Conservation (phyloP, 2,888 invertebrate species). For the Cyrtodaria siliqua region DNA sequence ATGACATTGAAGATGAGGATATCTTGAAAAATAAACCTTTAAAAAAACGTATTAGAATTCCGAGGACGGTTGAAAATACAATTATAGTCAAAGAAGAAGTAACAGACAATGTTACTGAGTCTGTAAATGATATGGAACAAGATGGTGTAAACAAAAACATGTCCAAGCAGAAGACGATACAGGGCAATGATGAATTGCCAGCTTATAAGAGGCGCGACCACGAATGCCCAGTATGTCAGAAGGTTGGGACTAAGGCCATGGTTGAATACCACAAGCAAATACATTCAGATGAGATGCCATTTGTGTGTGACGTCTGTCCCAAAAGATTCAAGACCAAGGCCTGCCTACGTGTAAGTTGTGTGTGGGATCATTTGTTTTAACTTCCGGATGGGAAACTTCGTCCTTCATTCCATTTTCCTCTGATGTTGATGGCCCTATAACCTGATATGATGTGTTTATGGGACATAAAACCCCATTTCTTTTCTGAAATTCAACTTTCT, state of each 20-base stretch:
- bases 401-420: too few species aligned
- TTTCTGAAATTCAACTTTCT: too few species aligned
- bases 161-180: too few species aligned
- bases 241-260: conserved; percentile 36
- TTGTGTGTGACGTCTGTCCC: conserved; percentile 44
- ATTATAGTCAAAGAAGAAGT: background rate
- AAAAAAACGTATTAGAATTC: background rate
- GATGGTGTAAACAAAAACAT: too few species aligned
- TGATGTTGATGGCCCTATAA: too few species aligned
- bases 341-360: conserved; percentile 35
- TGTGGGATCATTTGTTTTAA: too few species aligned
- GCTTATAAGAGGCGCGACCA: conserved; percentile 19
- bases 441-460: too few species aligned
- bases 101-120: too few species aligned
- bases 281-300: conserved; percentile 31
- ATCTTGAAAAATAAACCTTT: background rate
- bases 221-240: conserved; percentile 43
- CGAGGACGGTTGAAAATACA: background rate
- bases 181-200: background rate
- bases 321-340: conserved; percentile 46
- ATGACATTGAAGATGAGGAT: background rate
- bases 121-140: too few species aligned
- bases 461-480: too few species aligned
- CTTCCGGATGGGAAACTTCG: too few species aligned
- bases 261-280: conserved; percentile 45